Base-by-base conservation (phyloP, 2,888 invertebrate species). In the Epirrhoe alternata region DNA sequence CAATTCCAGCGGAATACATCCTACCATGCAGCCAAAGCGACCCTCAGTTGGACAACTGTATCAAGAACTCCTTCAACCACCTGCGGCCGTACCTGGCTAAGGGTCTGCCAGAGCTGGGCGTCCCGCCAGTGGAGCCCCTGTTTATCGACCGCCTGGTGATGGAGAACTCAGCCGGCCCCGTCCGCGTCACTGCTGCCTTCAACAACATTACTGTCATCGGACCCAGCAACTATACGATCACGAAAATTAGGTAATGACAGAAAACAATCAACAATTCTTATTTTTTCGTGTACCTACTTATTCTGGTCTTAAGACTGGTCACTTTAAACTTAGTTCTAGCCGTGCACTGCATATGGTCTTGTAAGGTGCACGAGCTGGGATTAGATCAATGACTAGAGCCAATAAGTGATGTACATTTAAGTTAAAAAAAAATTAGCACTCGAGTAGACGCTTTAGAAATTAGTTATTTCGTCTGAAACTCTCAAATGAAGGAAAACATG, bases 101-200 rank as follows among this genome's bases (percentile, higher is more conserved):
- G 74, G 97, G 97, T 55, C 94, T 97, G 8, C 90, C 95, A 0
- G 97, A 97, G 73, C 88, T 97, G 57, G 94, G 95, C 14, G 95
- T 97, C 3, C 97, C 96, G 0, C 94, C 96, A 0, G 95, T 97
- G 74, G 97, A 97, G 77, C 97, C 97, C 0, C 87, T 97, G 73
- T 87, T 90, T 64, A 96, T 97, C 64, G 95, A 96, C 53, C 94
- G 95, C 66, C 91, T 97, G 72, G 94, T 95, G 53, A 97, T 97
- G 95, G 96, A 96, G 83, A 97, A 97, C 82, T 95, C 96, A 0
- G 95, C 96, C 8, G 97, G 97, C 0, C 95, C 97, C 0, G 96
- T 97, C 14, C 92, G 96, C 67, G 95, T 97, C 14, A 94, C 95
- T 8, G 97, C 97, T 0, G 88, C 95, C 0, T 97, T 97, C 86